A percentile compares a stretch with the other conserved stretches of the same genome.
Conservation (phyloP, 2,888 invertebrate species). For the Prostheceraeus crozeri region DNA sequence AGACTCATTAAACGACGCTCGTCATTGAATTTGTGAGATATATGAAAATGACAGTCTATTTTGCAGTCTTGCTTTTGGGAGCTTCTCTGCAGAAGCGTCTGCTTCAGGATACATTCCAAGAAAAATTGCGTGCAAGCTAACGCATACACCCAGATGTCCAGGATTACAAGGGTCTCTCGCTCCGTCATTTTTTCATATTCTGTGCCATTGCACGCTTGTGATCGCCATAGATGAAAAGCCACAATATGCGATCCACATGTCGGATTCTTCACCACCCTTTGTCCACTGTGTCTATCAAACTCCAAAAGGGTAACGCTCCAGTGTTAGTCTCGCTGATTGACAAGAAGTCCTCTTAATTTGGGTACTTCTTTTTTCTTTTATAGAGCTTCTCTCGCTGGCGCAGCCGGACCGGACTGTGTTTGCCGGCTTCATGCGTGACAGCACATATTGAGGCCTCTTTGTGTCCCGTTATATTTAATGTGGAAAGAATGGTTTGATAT, state of each 20-base stretch:
- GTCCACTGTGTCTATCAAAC: constrained; percentile 61
- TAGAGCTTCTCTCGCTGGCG: constrained; percentile 47
- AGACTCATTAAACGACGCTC: constrained; percentile 73
- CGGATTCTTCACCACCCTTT: constrained; percentile 61
- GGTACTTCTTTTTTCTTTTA: constrained; percentile 59
- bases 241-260: constrained; percentile 87
- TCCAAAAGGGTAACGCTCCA: constrained; percentile 86
- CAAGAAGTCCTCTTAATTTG: constrained; percentile 78
- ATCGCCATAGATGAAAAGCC: constrained; percentile 86
- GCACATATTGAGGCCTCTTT: too few species aligned
- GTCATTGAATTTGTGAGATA: constrained; percentile 83
- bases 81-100: constrained; percentile 62
- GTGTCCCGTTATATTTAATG: too few species aligned
- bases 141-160: constrained; percentile 69
- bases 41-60: constrained; percentile 79
- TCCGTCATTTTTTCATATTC: constrained; percentile 60
- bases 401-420: constrained; percentile 50
- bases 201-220: too few species aligned
- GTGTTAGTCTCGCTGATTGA: constrained; percentile 80
- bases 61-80: constrained; percentile 62
- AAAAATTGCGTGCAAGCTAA: constrained; percentile 90
- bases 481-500: too few species aligned
- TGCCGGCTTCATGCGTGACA: constrained; percentile 57
- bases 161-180: constrained; percentile 60
- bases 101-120: constrained; percentile 72